Evolutionary conservation across 2,113 vertebrate species (phyloP).

Genomic region (Mixornis gularis): DNA sequence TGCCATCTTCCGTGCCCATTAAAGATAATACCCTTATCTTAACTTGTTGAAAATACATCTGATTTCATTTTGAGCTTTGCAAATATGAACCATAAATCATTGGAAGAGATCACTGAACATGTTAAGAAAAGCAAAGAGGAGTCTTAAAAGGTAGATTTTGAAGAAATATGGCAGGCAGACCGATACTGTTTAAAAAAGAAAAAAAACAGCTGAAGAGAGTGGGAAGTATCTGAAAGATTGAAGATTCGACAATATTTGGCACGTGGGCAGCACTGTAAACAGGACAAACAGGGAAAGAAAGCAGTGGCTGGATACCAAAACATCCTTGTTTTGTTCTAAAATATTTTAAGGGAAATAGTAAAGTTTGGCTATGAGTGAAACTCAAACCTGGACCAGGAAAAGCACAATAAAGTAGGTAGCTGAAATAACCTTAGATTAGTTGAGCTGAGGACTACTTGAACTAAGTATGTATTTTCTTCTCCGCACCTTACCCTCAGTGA

Average conservation of each 20-base stretch:
- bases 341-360: neutral
- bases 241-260: neutral
- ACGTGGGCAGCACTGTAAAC: neutral
- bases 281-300: neutral
- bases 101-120: neutral
- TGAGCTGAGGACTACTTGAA: neutral
- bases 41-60: neutral
- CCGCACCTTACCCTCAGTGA: neutral
- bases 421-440: neutral
- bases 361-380: neutral
- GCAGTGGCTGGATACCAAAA: neutral
- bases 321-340: rapidly evolving
- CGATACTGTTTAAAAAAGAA: neutral
- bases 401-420: neutral
- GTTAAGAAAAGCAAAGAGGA: neutral
- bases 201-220: neutral
- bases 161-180: neutral
- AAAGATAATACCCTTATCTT: neutral
- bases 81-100: neutral
- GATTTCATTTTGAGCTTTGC: neutral
- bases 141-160: neutral
- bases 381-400: neutral
- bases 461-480: neutral
- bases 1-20: neutral
- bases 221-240: neutral